These are phyloP conservation scores for Polyodon spathula DNA, from an alignment of 2,113 vertebrate genomes.

Conservation along the genomic window DNA sequence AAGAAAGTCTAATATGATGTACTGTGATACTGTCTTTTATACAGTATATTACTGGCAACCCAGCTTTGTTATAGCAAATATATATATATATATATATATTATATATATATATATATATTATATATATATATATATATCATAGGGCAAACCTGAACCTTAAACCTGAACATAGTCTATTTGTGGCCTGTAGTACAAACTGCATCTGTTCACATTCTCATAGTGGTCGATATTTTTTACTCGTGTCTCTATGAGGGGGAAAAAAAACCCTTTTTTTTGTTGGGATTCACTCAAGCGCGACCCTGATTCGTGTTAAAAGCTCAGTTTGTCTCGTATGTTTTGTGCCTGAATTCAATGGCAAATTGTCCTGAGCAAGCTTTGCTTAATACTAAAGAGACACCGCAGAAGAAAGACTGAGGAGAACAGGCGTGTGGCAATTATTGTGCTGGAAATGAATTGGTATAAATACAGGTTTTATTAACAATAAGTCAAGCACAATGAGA, in stretches of 20 bases:
- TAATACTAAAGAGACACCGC: neutral
- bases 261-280: slow-evolving; percentile 36
- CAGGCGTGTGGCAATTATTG: slow-evolving; percentile 13
- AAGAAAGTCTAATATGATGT: no score
- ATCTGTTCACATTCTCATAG: slow-evolving; percentile 64
- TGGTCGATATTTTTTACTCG: slow-evolving; percentile 58
- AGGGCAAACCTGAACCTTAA: no score
- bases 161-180: no score
- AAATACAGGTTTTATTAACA: slow-evolving; percentile 13
- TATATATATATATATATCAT: no score
- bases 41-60: no score
- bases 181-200: slow-evolving; percentile 38
- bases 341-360: slow-evolving; percentile 14
- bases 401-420: slow-evolving; percentile 6
- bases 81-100: no score
- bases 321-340: slow-evolving; percentile 20
- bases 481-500: neutral
- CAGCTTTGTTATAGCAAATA: no score
- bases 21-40: no score
- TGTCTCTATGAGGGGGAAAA: slow-evolving; percentile 17
- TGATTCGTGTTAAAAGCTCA: slow-evolving; percentile 24
- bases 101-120: no score
- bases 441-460: slow-evolving; percentile 11
- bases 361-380: neutral
- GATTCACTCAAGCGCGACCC: slow-evolving; percentile 33